phyloP scores from a whole-genome alignment of 2,888 invertebrate species.

The Stenotaenia linearis region DNA sequence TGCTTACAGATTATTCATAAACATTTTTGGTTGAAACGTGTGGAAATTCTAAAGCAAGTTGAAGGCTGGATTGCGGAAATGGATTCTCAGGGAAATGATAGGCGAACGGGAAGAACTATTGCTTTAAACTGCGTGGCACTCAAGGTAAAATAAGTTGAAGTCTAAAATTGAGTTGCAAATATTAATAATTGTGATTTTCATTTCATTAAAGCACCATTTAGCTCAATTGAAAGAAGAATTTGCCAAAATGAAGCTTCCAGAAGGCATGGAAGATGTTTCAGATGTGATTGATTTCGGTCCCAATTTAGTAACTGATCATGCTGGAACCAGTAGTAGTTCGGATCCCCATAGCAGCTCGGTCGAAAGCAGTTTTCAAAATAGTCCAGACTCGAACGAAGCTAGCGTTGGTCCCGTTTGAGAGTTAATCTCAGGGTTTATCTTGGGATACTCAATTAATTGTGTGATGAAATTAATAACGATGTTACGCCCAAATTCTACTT shows the following conservation, averaged over 20 bases:
- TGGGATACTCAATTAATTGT: not conserved
- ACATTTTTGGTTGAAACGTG: conserved; percentile 90
- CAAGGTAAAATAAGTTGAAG: conserved; percentile 41
- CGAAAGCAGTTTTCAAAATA: conserved; percentile 6
- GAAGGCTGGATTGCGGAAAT: conserved; percentile 85
- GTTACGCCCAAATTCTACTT: not conserved
- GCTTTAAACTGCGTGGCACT: conserved; percentile 67
- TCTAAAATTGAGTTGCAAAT: too few relatives aligned
- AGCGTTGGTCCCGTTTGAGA: conserved; percentile 29
- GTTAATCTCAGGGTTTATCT: not conserved
- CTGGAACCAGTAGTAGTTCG: not conserved
- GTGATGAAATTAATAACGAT: not conserved
- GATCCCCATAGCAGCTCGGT: not conserved
- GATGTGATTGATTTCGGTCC: conserved; percentile 43
- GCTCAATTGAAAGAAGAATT: conserved; percentile 79
- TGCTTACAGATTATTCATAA: conserved; percentile 69
- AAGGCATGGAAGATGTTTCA: conserved; percentile 65
- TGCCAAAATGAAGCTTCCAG: conserved; percentile 71
- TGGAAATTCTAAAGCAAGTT: conserved; percentile 81
- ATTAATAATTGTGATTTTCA: too few relatives aligned
- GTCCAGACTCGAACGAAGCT: conserved; percentile 27
- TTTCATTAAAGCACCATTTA: conserved; percentile 71
- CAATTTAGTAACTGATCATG: not conserved
- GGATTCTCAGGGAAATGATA: conserved; percentile 69
- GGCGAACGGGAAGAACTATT: conserved; percentile 69